A percentile compares a stretch with the other conserved stretches of the same genome.
Conservation (phyloP, 2,113 vertebrate genomes). For the Ornithorhynchus anatinus region DNA sequence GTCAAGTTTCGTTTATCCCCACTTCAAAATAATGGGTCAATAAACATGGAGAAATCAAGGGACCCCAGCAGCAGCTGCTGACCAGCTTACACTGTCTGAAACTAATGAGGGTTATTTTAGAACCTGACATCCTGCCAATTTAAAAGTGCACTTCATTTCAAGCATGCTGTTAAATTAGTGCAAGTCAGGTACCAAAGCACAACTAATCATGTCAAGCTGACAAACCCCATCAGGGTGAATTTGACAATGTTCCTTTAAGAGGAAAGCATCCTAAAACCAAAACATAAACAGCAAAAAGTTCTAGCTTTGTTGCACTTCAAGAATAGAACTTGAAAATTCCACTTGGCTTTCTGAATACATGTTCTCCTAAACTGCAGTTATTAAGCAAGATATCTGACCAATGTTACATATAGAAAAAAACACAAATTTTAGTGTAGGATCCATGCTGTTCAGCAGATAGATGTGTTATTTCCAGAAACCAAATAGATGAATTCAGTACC, state of each 20-base stretch:
- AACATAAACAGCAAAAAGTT: background rate
- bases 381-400: background rate
- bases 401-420: background rate
- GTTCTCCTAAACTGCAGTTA: background rate
- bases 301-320: background rate
- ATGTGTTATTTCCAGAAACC: background rate
- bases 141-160: slow-evolving; percentile 15
- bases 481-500: background rate
- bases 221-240: background rate
- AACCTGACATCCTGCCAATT: slow-evolving; percentile 17
- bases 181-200: background rate
- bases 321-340: background rate
- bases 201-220: background rate
- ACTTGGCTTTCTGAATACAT: background rate
- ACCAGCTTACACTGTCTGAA: background rate
- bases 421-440: background rate
- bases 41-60: background rate
- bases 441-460: background rate
- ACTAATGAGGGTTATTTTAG: slow-evolving; percentile 30
- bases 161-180: background rate
- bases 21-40: background rate
- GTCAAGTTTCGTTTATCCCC: background rate
- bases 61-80: background rate
- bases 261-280: background rate
- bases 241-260: background rate